Percentiles rank a stretch among this genome's conserved stretches.
These are phyloP conservation scores for Onthophagus taurus DNA, from an alignment of 1,140 invertebrate species.

Conservation along the genomic window DNA sequence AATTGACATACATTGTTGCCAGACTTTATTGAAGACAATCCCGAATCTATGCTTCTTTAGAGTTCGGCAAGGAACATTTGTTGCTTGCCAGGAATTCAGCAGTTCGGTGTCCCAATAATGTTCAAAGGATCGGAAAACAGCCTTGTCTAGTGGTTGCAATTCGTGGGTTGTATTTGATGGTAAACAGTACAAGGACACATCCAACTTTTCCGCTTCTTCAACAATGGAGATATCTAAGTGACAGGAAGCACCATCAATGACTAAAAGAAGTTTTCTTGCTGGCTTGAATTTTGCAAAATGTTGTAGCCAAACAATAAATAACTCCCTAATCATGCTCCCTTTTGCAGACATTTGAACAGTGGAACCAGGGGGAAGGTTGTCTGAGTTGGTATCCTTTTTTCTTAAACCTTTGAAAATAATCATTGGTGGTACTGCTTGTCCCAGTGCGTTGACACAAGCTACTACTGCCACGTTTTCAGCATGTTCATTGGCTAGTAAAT, in stretches of 20 bases:
- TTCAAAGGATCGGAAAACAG: slow-evolving; percentile 1
- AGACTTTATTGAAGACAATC: neutral
- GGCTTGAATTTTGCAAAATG: too few species aligned
- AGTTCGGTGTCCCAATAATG: neutral
- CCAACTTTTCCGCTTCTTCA: too few species aligned
- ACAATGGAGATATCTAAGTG: too few species aligned
- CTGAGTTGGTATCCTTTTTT: too few species aligned
- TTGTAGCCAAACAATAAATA: neutral
- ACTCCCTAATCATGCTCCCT: slow-evolving; percentile 8
- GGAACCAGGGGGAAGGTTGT: slow-evolving; percentile 20
- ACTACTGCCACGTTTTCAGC: slow-evolving; percentile 34
- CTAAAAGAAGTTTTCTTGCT: too few species aligned
- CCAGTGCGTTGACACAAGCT: slow-evolving; percentile 32
- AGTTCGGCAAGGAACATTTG: neutral
- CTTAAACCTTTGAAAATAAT: slow-evolving; percentile 33
- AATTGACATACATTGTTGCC: neutral
- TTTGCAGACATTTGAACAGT: neutral
- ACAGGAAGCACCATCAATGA: too few species aligned
- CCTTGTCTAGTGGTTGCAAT: slow-evolving; percentile 9
- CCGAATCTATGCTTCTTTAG: neutral
- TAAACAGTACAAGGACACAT: slow-evolving; percentile 1
- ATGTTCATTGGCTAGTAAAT: slow-evolving; percentile 29
- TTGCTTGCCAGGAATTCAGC: neutral
- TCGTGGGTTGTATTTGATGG: slow-evolving; percentile 9
- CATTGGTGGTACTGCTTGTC: slow-evolving; percentile 28